phyloP scores from a whole-genome alignment of 2,113 vertebrate genomes.

The Salminus brasiliensis region DNA sequence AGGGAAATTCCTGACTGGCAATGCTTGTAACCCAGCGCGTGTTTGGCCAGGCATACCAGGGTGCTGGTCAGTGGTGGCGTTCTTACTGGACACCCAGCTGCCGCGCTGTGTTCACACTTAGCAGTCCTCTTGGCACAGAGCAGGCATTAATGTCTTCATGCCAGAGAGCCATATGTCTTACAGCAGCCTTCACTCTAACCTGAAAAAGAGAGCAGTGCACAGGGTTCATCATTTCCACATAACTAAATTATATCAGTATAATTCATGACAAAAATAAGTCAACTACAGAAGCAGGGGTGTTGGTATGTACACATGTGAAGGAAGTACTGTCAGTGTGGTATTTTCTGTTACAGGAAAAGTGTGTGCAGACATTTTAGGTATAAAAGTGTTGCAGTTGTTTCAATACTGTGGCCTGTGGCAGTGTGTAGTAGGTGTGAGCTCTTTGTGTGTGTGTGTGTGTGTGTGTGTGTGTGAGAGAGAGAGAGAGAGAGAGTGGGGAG shows the following conservation, averaged over 20 bases:
- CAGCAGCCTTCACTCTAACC: slow-evolving; percentile 41
- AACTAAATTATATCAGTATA: not conserved
- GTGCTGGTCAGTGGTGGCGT: slow-evolving; percentile 46
- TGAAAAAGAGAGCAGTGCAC: slow-evolving; percentile 1
- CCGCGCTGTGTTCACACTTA: slow-evolving; percentile 66
- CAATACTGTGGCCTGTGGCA: not conserved
- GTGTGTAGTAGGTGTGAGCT: slow-evolving; percentile 13
- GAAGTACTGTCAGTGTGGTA: not conserved
- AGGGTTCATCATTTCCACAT: not conserved
- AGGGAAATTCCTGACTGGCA: not conserved
- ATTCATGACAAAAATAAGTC: not conserved
- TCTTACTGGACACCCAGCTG: slow-evolving; percentile 66
- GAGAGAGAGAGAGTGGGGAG: slow-evolving; percentile 17
- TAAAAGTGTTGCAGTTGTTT: not conserved
- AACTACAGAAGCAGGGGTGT: not conserved
- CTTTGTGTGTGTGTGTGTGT: not conserved
- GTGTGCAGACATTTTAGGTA: not conserved
- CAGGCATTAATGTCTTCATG: slow-evolving; percentile 69
- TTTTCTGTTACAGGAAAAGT: not conserved
- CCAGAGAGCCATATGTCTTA: slow-evolving; percentile 54
- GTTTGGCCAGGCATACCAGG: slow-evolving; percentile 22
- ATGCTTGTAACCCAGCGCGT: not conserved
- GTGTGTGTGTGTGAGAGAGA: slow-evolving; percentile 18
- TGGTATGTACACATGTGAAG: not conserved
- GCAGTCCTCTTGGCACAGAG: slow-evolving; percentile 65